Percentiles rank a stretch among this genome's conserved stretches.
These are phyloP conservation scores for Propsilocerus akamusi DNA, from an alignment of 1,140 invertebrate species.

Conservation along the genomic window DNA sequence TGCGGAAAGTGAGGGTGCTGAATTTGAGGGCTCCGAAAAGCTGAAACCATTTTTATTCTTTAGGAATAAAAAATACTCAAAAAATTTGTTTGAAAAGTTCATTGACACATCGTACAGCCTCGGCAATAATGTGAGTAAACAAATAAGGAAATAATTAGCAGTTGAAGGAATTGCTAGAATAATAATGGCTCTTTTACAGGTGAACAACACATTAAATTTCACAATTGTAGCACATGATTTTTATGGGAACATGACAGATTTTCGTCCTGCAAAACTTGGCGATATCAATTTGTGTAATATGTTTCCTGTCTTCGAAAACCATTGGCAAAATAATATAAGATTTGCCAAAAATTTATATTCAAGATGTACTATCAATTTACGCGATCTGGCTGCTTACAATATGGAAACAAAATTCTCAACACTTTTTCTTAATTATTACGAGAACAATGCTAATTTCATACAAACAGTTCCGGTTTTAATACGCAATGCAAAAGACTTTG, in stretches of 20 bases:
- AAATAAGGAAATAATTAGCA: neutral
- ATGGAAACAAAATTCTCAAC: slow-evolving; percentile 31
- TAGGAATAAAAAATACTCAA: slow-evolving; percentile 30
- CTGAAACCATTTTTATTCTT: slow-evolving; percentile 26
- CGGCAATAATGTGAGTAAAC: neutral
- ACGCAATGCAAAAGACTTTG: slow-evolving; percentile 18
- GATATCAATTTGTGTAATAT: slow-evolving; percentile 25
- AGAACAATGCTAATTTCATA: slow-evolving; percentile 25
- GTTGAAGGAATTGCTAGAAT: neutral
- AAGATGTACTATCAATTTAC: slow-evolving; percentile 30
- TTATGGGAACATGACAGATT: slow-evolving; percentile 21
- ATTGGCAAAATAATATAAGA: slow-evolving; percentile 20
- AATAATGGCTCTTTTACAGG: slow-evolving; percentile 12
- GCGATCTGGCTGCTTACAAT: slow-evolving; percentile 27
- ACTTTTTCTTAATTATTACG: slow-evolving; percentile 31
- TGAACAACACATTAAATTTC: slow-evolving; percentile 27
- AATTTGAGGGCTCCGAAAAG: slow-evolving; percentile 31
- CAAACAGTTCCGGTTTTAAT: slow-evolving; percentile 38
- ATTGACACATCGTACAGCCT: slow-evolving; percentile 13
- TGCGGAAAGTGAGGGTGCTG: slow-evolving; percentile 17
- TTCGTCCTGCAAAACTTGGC: slow-evolving; percentile 24
- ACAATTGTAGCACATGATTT: slow-evolving; percentile 21
- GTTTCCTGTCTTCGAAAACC: neutral
- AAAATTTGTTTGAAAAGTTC: slow-evolving; percentile 25
- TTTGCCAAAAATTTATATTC: slow-evolving; percentile 34